Evolutionary conservation across 2,888 invertebrate species (phyloP), one percentile per base, ranked within the genome.

Genomic region (Erebia palarica): DNA sequence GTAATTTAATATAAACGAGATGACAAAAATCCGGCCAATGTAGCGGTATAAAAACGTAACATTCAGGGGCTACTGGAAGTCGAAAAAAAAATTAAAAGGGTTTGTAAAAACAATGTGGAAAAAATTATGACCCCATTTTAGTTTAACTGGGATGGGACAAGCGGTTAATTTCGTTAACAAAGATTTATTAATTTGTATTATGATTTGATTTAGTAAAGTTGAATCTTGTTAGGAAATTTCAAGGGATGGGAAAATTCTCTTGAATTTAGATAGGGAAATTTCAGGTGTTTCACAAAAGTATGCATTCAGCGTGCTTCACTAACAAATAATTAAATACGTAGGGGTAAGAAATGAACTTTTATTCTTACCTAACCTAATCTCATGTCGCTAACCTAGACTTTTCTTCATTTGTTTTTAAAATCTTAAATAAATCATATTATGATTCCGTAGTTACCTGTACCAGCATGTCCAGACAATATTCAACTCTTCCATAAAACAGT

Each of bases 1-100:
- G 91, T 92, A 92, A 93, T 92, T 92, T 92, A 92, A 92, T 92
- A 92, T 91, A 92, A 92, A 92, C 87, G 90, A 91, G 87, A 88
- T 82, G 89, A 91, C 90, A 89, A 87, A 88, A 92, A 92, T 89
- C 88, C 82, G 78, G 91, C 89, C 86, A 92, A 90, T 91, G 84
- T 82, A 79, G 79, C 77, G 79, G 73, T 78, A 85, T 82, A 89
- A 91, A 90, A 90, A 89, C 83, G 75, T 72, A 74, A 75, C 66
- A 69, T 74, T 75, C 79, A 81, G 83, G 84, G 84, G 87, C 86
- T 85, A 84, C 84, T 80, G 86, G 77, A 70, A 68, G 70, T 72
- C 73, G 76, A 80, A 85, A 89, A 88, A n/a, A 83, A 85, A 83
- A 81, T 79, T 78, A 83, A 88, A 87, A 84, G 89, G 92, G 86